Conservation (phyloP, 2,797 vertebrate genomes). For the Thunnus albacares region DNA sequence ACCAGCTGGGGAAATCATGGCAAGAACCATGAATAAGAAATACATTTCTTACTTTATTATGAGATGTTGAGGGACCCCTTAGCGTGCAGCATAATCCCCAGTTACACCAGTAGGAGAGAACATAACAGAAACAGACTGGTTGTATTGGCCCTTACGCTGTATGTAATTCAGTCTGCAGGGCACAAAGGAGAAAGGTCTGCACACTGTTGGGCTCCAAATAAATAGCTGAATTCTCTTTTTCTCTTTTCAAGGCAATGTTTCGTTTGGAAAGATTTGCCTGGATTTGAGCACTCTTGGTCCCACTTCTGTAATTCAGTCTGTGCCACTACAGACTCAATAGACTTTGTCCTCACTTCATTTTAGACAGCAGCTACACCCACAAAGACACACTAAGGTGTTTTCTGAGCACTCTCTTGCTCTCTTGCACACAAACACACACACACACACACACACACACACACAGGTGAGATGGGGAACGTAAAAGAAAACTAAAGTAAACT, state of each 20-base stretch:
- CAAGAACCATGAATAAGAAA: constrained; percentile 30
- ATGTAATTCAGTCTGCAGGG: constrained; percentile 25
- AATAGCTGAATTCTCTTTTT: too few species aligned
- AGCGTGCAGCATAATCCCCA: constrained; percentile 30
- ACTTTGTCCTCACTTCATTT: constrained; percentile 28
- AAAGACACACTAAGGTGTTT: background rate
- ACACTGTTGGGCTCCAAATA: too few species aligned
- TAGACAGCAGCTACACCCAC: constrained; percentile 2
- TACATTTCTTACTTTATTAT: constrained; percentile 45
- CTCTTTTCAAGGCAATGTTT: too few species aligned
- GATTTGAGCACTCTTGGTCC: too few species aligned
- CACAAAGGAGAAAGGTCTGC: too few species aligned
- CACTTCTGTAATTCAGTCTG: constrained; percentile 24
- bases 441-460: too few species aligned
- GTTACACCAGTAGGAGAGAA: background rate
- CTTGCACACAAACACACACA: too few species aligned
- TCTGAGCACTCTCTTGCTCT: background rate
- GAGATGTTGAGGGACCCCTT: background rate
- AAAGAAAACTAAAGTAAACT: constrained; percentile 1
- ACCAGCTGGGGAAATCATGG: constrained; percentile 13
- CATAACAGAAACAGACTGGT: background rate
- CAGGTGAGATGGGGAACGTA: background rate
- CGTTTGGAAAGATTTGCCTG: too few species aligned
- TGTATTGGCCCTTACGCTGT: constrained; percentile 27
- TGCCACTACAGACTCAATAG: constrained; percentile 10